Conservation (phyloP, 2,113 vertebrate genomes). For the Bothrops jararaca region DNA sequence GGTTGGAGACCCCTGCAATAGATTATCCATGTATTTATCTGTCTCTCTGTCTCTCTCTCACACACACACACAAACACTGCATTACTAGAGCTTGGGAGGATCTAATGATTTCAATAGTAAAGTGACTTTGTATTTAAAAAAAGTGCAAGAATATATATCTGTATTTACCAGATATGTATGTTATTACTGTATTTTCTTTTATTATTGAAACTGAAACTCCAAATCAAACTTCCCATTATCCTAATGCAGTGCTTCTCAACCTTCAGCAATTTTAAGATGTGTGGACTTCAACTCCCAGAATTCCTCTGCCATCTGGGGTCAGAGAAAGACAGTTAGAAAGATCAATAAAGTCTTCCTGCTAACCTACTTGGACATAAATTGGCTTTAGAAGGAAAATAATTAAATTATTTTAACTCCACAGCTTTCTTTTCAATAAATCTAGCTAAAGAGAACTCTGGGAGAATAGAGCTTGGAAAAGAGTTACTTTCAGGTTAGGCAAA, state of each 20-base stretch:
- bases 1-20: background rate
- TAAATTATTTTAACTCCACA: background rate
- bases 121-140: background rate
- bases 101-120: background rate
- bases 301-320: background rate
- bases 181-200: too few species aligned
- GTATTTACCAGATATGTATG: too few species aligned
- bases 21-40: background rate
- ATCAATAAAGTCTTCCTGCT: background rate
- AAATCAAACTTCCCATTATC: background rate
- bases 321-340: background rate
- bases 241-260: too few species aligned
- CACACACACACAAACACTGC: background rate
- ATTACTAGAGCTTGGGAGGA: background rate
- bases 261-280: too few species aligned
- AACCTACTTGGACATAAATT: background rate
- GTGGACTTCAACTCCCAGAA: background rate
- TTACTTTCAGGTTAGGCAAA: background rate
- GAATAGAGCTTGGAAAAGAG: background rate
- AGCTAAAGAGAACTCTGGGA: background rate
- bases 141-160: background rate
- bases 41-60: background rate
- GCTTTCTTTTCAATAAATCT: background rate
- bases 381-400: background rate
- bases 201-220: background rate